phyloP scores from a whole-genome alignment of 2,113 vertebrate species.

The Carassius auratus region DNA sequence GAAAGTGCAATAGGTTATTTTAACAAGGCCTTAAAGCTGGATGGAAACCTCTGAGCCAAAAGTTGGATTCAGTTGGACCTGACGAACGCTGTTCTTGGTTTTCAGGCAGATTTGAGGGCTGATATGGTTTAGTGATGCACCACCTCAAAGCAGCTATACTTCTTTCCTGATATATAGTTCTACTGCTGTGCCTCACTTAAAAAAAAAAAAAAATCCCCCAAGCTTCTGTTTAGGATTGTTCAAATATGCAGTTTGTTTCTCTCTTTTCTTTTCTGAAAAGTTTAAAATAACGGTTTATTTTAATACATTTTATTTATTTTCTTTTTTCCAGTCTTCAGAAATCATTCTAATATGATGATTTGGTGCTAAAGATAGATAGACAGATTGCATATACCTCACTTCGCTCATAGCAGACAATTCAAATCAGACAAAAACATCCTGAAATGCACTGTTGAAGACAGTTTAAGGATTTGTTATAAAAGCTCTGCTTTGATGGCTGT shows the following conservation, averaged over 20 bases:
- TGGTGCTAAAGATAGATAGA: background rate
- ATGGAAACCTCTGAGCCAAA: conserved; percentile 46
- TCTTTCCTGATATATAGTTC: conserved; percentile 1
- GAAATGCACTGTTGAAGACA: background rate
- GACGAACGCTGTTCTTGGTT: conserved; percentile 43
- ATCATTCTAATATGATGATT: background rate
- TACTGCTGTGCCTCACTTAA: background rate
- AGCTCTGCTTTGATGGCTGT: background rate
- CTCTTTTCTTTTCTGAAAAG: background rate
- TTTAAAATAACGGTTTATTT: background rate
- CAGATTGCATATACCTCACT: background rate
- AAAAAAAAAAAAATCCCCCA: background rate
- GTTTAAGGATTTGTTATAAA: background rate
- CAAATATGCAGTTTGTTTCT: background rate
- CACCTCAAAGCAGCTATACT: background rate
- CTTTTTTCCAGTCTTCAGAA: background rate
- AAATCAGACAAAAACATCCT: background rate
- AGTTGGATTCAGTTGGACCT: conserved; percentile 41
- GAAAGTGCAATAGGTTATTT: conserved; percentile 59
- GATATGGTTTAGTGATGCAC: conserved; percentile 40
- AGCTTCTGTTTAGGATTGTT: background rate
- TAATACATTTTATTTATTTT: no score
- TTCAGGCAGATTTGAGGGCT: conserved; percentile 25
- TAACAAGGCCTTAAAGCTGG: conserved; percentile 59
- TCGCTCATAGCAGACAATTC: background rate